phyloP scores from a whole-genome alignment of 1,140 invertebrate species.

The Pomacea maculata region DNA sequence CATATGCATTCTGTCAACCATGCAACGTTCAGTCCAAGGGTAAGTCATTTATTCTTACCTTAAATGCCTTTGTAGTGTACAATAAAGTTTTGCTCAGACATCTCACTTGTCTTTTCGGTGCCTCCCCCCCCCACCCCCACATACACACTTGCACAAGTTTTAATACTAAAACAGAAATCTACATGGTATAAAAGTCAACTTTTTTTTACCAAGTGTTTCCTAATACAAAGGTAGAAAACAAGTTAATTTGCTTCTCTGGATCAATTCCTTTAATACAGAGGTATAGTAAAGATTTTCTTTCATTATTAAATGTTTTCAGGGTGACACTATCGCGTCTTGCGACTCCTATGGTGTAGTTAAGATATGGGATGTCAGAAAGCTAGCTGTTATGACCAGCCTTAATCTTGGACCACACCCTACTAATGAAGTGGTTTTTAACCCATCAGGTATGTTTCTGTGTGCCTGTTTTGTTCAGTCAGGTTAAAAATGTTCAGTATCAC shows the following conservation, averaged over 20 bases:
- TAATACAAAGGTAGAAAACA: no score
- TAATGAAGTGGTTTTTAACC: constrained; percentile 64
- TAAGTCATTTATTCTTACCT: constrained; percentile 35
- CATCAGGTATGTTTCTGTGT: constrained; percentile 44
- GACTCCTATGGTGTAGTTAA: constrained; percentile 65
- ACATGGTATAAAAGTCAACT: no score
- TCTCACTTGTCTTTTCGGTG: no score
- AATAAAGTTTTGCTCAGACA: background rate
- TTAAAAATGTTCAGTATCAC: no score
- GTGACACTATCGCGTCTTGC: constrained; percentile 65
- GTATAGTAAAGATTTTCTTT: background rate
- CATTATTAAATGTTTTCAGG: constrained; percentile 44
- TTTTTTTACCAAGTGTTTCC: no score
- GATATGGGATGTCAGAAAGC: constrained; percentile 65
- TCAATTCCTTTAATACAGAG: no score
- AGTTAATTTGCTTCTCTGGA: no score
- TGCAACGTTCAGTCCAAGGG: constrained; percentile 61
- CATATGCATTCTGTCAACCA: constrained; percentile 65
- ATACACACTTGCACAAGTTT: no score
- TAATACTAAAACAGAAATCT: no score
- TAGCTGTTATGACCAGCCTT: constrained; percentile 56
- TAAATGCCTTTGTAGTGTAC: background rate
- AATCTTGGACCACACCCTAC: constrained; percentile 64
- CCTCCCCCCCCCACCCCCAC: no score
- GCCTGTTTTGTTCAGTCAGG: no score